Percentiles rank a stretch among this genome's conserved stretches.
Evolutionary conservation across 1,140 invertebrate genomes (phyloP).

Genomic region (Trypoxylus dichotomus): DNA sequence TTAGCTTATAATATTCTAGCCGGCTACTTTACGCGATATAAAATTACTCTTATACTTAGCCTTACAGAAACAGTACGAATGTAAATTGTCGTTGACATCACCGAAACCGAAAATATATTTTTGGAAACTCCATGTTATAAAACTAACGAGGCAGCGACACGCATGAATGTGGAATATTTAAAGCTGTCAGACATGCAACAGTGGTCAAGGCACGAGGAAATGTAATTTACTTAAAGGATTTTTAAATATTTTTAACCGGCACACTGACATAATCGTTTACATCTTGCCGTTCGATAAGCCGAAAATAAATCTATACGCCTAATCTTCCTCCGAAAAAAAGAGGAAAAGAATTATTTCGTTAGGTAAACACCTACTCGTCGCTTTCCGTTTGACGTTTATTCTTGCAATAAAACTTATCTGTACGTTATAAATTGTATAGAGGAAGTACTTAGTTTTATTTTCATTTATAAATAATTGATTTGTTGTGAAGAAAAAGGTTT

Average conservation of each 20-base stretch:
- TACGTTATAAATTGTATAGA: not conserved
- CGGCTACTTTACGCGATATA: not conserved
- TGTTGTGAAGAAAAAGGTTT: too few relatives aligned
- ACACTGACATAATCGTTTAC: conserved; percentile 23
- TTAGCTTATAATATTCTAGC: not conserved
- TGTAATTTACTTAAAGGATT: conserved; percentile 24
- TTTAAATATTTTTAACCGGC: conserved; percentile 15
- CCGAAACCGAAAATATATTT: conserved; percentile 20
- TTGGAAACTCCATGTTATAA: conserved; percentile 13
- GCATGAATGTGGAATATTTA: conserved; percentile 24
- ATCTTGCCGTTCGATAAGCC: not conserved
- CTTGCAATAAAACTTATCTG: not conserved
- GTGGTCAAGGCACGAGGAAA: conserved; percentile 20
- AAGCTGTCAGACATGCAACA: conserved; percentile 23
- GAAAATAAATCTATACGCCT: conserved; percentile 3
- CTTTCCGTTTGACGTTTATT: not conserved
- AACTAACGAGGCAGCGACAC: conserved; percentile 22
- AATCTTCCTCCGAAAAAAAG: not conserved
- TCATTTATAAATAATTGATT: too few relatives aligned
- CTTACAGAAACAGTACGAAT: not conserved
- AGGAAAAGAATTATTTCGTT: not conserved
- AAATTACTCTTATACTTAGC: conserved; percentile 16
- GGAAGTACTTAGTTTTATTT: too few relatives aligned
- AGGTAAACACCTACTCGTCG: not conserved
- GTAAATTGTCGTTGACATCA: conserved; percentile 9